These are phyloP conservation scores for Andrena camellia DNA, from an alignment of 2,888 invertebrate species.

Conservation along the genomic window DNA sequence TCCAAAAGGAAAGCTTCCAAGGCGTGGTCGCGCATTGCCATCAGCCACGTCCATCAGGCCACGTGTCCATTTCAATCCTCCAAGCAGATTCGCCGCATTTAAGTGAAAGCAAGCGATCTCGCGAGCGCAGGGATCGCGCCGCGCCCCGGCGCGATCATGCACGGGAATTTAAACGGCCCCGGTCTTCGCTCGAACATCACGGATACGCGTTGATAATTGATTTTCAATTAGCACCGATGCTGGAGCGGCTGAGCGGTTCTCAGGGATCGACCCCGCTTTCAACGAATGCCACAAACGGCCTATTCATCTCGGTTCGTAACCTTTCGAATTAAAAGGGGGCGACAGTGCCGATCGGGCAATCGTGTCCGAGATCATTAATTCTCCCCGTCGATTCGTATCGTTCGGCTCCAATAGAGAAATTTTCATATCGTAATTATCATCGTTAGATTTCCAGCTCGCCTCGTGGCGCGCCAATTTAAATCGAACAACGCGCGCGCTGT, in stretches of 20 bases:
- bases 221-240: slow-evolving; percentile 19
- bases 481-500: slow-evolving; percentile 49
- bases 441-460: slow-evolving; percentile 31
- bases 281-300: slow-evolving; percentile 12
- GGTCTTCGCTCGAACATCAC: not conserved
- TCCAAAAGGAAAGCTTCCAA: slow-evolving; percentile 34
- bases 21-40: slow-evolving; percentile 39
- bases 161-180: slow-evolving; percentile 1
- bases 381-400: slow-evolving; percentile 34
- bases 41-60: slow-evolving; percentile 26
- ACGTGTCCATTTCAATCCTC: slow-evolving; percentile 37
- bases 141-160: not conserved
- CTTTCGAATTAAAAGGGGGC: slow-evolving; percentile 40
- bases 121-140: slow-evolving; percentile 16
- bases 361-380: slow-evolving; percentile 42
- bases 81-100: slow-evolving; percentile 40
- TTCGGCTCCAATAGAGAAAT: slow-evolving; percentile 50
- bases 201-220: slow-evolving; percentile 21
- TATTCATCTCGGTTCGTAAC: slow-evolving; percentile 32
- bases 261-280: not conserved
- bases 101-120: slow-evolving; percentile 47
- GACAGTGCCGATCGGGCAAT: slow-evolving; percentile 23
- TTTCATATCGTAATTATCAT: slow-evolving; percentile 63
- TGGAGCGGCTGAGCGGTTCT: not conserved
- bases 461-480: slow-evolving; percentile 37